Percentiles rank a stretch among this genome's conserved stretches.
Evolutionary conservation across 2,888 invertebrate species (phyloP).

Genomic region (Heliothis peltigera): DNA sequence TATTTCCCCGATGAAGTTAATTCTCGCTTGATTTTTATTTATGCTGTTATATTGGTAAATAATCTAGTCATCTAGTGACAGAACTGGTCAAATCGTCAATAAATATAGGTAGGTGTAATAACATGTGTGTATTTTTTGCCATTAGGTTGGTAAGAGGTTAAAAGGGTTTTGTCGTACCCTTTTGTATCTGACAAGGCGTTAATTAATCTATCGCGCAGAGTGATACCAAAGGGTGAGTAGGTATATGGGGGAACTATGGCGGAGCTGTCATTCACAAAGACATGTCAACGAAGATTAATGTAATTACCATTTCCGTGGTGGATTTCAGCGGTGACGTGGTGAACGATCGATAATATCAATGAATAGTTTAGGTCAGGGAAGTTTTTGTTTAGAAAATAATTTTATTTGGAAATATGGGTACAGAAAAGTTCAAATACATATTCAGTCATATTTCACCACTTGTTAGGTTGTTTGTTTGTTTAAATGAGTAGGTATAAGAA

Average conservation of each 20-base stretch:
- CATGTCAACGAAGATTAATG: conserved; percentile 19
- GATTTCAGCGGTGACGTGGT: not conserved
- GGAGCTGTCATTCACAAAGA: conserved; percentile 7
- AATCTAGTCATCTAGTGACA: no score
- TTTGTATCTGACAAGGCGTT: conserved; percentile 26
- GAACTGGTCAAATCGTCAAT: not conserved
- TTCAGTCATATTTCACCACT: no score
- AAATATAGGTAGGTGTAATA: not conserved
- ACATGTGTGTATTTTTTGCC: conserved; percentile 17
- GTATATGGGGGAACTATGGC: conserved; percentile 6
- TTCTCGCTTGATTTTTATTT: no score
- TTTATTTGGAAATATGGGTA: no score
- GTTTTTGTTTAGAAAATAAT: no score
- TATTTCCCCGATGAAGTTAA: no score
- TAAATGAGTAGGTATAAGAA: no score
- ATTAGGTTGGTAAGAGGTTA: conserved; percentile 20
- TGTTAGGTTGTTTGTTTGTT: no score
- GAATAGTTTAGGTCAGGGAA: not conserved
- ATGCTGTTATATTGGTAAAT: no score
- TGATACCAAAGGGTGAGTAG: conserved; percentile 15
- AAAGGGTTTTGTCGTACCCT: conserved; percentile 21
- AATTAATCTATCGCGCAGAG: conserved; percentile 35
- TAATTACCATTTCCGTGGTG: conserved; percentile 6
- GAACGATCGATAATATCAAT: not conserved
- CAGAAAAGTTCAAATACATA: no score